Percentiles rank a stretch among this genome's conserved stretches.
phyloP scores from a whole-genome alignment of 2,888 invertebrate genomes.

The Xylota sylvarum region DNA sequence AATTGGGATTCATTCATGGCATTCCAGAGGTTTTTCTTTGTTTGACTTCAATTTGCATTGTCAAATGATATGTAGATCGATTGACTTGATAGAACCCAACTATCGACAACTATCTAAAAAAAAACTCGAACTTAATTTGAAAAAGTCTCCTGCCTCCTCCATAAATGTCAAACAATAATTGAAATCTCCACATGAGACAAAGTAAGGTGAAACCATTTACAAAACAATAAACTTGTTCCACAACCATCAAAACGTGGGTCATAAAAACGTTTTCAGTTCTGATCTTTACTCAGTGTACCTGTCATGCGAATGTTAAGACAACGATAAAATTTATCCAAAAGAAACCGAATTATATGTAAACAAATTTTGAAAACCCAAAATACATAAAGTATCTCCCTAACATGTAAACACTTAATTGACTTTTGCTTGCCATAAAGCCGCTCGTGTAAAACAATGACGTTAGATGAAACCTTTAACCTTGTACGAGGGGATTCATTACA shows the following conservation, averaged over 20 bases:
- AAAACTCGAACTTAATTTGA: no score
- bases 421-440: conserved; percentile 10
- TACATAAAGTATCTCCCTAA: conserved; percentile 17
- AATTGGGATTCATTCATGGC: conserved; percentile 1
- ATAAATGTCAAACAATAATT: conserved; percentile 38
- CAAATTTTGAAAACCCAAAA: conserved; percentile 37
- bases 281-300: conserved; percentile 43
- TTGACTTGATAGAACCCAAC: no score
- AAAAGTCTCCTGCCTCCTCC: no score
- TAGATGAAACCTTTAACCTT: conserved; percentile 38
- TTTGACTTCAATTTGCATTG: no score
- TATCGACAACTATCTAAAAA: no score
- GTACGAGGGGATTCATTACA: background rate
- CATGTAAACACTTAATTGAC: conserved; percentile 52
- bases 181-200: conserved; percentile 13
- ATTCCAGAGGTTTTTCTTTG: background rate
- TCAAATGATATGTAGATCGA: no score
- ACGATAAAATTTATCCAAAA: conserved; percentile 28
- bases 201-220: conserved; percentile 16
- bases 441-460: conserved; percentile 45
- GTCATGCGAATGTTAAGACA: conserved; percentile 52
- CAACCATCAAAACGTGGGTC: conserved; percentile 19
- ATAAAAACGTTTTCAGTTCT: conserved; percentile 22
- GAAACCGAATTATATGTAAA: conserved; percentile 24
- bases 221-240: conserved; percentile 31